phyloP scores from a whole-genome alignment of 2,888 invertebrate species.

The Gortyna flavago region DNA sequence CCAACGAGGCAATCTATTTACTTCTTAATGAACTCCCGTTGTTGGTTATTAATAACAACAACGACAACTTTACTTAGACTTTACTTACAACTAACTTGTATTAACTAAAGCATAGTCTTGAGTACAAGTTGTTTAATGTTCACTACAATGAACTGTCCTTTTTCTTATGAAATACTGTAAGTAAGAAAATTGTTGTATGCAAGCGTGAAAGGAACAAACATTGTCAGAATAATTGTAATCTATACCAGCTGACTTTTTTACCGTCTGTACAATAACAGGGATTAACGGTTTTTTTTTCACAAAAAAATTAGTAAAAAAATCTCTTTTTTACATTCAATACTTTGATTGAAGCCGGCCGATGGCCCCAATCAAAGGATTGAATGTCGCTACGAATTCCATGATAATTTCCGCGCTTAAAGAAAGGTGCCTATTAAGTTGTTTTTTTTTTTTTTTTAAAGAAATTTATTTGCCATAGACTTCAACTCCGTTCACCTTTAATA shows the following conservation, averaged over 20 bases:
- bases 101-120: background rate
- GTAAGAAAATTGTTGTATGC: background rate
- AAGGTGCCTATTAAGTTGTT: no score
- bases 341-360: no score
- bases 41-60: background rate
- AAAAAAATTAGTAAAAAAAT: no score
- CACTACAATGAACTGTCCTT: background rate
- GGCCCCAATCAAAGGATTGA: no score
- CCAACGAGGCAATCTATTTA: background rate
- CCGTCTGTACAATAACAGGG: no score
- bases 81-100: background rate
- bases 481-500: no score
- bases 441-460: no score
- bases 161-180: background rate
- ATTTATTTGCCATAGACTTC: no score
- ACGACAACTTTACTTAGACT: background rate
- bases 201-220: background rate
- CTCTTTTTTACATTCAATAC: no score
- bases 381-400: no score
- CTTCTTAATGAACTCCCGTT: background rate
- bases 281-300: no score
- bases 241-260: background rate
- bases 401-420: no score
- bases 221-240: background rate
- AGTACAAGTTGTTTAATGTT: background rate